Conservation (phyloP, 2,797 vertebrate species). For the Gallinago stenura region DNA sequence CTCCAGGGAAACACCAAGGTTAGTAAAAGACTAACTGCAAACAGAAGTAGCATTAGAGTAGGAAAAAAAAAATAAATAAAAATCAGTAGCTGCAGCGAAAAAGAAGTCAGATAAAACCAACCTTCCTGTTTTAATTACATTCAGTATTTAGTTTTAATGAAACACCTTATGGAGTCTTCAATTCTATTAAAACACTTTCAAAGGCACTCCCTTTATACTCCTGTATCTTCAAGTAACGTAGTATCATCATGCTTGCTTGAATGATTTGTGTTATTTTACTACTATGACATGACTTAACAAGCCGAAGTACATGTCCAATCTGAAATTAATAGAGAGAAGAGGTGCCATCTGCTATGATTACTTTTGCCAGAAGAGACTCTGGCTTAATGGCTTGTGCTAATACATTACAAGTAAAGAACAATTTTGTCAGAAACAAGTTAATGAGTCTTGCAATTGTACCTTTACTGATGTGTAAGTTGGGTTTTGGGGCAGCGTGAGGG, state of each 20-base stretch:
- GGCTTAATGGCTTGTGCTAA: conserved; percentile 73
- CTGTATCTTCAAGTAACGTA: conserved; percentile 23
- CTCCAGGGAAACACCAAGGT: conserved; percentile 69
- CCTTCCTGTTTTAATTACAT: conserved; percentile 57
- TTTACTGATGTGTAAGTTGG: not conserved
- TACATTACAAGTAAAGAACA: conserved; percentile 50
- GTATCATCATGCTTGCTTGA: conserved; percentile 50
- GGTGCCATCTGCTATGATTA: conserved; percentile 73
- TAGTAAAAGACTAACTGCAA: conserved; percentile 59
- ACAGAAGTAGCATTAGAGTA: conserved; percentile 31
- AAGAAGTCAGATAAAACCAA: conserved; percentile 59
- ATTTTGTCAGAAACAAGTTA: conserved; percentile 69
- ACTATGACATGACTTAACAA: conserved; percentile 73
- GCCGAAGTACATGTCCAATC: conserved; percentile 73
- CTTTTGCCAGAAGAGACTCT: conserved; percentile 73
- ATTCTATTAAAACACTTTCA: conserved; percentile 33
- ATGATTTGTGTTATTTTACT: conserved; percentile 67
- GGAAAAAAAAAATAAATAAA: not conserved
- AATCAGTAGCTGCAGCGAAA: conserved; percentile 76
- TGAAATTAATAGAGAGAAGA: conserved; percentile 77
- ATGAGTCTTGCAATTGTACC: conserved; percentile 60
- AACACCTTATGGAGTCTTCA: conserved; percentile 33
- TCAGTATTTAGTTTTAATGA: conserved; percentile 67
- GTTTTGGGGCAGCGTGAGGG: not conserved
- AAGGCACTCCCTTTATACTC: not conserved